Conservation (phyloP, 2,113 vertebrate species). For the Barbus barbus region DNA sequence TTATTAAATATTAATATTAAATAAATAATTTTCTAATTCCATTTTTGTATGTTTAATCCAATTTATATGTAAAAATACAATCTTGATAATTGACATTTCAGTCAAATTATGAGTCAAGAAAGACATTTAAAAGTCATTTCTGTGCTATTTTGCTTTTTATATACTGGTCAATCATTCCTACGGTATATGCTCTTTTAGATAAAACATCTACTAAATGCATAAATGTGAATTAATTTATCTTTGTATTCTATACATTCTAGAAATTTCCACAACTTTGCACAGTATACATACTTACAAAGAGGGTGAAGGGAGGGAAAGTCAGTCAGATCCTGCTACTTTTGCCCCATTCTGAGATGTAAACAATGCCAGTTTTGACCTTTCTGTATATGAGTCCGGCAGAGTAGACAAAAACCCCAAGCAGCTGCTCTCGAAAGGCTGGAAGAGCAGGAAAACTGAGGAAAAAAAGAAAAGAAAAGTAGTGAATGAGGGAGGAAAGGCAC, state of each 20-base stretch:
- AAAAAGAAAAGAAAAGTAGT: constrained; percentile 18
- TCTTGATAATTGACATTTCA: neutral
- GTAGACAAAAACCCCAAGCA: constrained; percentile 47
- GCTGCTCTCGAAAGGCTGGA: constrained; percentile 46
- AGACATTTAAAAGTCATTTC: neutral
- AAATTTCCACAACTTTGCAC: neutral
- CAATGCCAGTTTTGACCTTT: constrained; percentile 64
- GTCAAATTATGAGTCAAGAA: neutral
- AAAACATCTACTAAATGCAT: neutral
- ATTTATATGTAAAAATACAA: neutral
- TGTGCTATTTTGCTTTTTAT: neutral
- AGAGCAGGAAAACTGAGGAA: constrained; percentile 49
- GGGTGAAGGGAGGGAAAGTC: constrained; percentile 12
- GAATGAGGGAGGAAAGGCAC: constrained; percentile 47
- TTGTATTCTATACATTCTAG: too few species aligned
- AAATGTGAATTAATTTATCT: neutral
- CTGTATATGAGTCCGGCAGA: constrained; percentile 44
- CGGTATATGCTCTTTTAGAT: neutral
- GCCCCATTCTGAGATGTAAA: constrained; percentile 65
- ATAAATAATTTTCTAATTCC: neutral
- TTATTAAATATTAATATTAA: neutral
- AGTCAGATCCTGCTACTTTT: constrained; percentile 46
- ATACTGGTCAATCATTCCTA: neutral
- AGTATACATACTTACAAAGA: neutral
- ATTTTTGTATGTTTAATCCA: neutral